A percentile compares a stretch with the other conserved stretches of the same genome.
phyloP scores from a whole-genome alignment of 2,797 vertebrate species.

The Lagorchestes hirsutus region DNA sequence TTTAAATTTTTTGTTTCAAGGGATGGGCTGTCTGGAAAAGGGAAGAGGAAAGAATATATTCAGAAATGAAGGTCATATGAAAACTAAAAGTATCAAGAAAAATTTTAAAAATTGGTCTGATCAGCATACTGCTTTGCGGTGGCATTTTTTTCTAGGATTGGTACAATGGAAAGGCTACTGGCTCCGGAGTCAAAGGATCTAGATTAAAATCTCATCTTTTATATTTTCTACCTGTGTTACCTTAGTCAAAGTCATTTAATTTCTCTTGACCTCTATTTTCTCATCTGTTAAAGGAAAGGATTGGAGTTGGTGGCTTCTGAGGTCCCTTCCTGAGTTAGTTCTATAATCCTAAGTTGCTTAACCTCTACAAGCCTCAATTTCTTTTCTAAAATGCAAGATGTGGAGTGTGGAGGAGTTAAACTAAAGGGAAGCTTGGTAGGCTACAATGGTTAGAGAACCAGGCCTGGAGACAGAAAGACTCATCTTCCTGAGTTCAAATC shows the following conservation, averaged over 20 bases:
- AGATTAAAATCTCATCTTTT: neutral
- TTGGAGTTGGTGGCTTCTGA: neutral
- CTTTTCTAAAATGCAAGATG: conserved; percentile 30
- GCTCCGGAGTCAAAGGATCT: neutral
- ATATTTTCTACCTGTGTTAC: neutral
- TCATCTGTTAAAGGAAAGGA: neutral
- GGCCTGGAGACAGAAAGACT: neutral
- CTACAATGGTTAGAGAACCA: neutral
- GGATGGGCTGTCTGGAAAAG: neutral
- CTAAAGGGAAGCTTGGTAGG: neutral
- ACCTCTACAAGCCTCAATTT: neutral
- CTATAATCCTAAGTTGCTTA: neutral
- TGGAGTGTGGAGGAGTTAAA: neutral
- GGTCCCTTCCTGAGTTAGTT: neutral
- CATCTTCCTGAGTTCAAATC: neutral
- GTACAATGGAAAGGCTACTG: no score
- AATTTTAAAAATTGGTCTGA: neutral
- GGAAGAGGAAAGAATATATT: neutral
- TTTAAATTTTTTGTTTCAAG: neutral
- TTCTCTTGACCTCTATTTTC: neutral
- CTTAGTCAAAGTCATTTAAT: neutral
- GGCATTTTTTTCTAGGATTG: no score
- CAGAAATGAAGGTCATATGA: neutral
- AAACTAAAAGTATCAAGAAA: neutral
- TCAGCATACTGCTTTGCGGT: neutral